Base-by-base conservation (phyloP, 2,888 invertebrate genomes). In the Cosmia trapezina region DNA sequence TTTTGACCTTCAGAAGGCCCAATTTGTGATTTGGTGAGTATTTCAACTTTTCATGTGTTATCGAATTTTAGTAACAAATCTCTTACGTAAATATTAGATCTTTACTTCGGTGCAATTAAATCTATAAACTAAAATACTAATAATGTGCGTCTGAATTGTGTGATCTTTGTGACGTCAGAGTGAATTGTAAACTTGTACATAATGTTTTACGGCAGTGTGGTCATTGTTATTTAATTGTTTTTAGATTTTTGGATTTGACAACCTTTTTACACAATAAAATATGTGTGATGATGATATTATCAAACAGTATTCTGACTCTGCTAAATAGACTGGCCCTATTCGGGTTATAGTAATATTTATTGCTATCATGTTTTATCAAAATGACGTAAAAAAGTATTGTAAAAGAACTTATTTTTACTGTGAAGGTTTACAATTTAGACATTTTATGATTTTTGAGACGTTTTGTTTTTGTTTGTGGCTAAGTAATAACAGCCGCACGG, bases 131-230 rank as follows among this genome's bases (percentile, higher is more conserved):
- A 70, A 60, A 69, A 68, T 73, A 84, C 67, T 61, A 72, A 78
- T 76, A 73, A 84, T 70, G 75, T 77, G 76, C 77, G 61, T 81
- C 19, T 73, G 74, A 70, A 71, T 70, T 11, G 56, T 65, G 72
- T 71, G 73, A 71, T 70, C 66, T 75, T 62, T 65, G 53, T 83
- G 62, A 47, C 49, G 65, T 84, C 70, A 70, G 83, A 79, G 75
- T 83, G 80, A 73, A 80, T 70, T 77, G 73, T 76, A 65, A 67
- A 70, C 65, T 74, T 86, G 83, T 85, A 86, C 69, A 85, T 80
- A 85, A 73, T 77, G 69, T 85, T 67, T 73, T 74, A 70, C 57
- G 76, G 66, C 28, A 53, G 72, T 65, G 70, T 81, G 70, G 53
- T 64, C 63, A 65, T 78, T 82, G 77, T 84, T 85, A 73, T 70